phyloP scores from a whole-genome alignment of 2,888 invertebrate species.

The Stegophylla sp. region DNA sequence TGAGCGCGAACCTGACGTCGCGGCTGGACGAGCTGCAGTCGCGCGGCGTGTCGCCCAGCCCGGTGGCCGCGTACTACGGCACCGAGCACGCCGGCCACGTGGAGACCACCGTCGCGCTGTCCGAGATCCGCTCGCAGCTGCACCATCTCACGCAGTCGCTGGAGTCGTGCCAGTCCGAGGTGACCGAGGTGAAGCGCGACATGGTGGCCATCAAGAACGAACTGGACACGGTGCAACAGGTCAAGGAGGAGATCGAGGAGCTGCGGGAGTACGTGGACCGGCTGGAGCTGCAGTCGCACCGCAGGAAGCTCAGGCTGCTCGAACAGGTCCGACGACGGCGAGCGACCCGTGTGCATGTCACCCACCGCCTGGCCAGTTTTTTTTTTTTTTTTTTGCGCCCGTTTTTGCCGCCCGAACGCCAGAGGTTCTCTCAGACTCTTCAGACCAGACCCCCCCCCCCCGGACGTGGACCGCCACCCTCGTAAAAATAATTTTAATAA shows the following conservation, averaged over 20 bases:
- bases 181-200: conserved; percentile 88
- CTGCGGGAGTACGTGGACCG: conserved; percentile 90
- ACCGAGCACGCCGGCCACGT: conserved; percentile 74
- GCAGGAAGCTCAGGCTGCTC: conserved; percentile 85
- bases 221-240: conserved; percentile 91
- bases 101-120: conserved; percentile 91
- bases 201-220: conserved; percentile 95
- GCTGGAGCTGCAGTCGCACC: conserved; percentile 88
- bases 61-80: conserved; percentile 48
- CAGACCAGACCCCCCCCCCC: no score
- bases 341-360: no score
- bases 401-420: not conserved
- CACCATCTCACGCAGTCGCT: conserved; percentile 93
- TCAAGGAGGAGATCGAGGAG: conserved; percentile 93
- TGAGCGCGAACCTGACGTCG: conserved; percentile 94
- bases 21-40: conserved; percentile 94
- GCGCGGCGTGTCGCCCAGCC: conserved; percentile 68
- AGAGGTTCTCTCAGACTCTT: no score
- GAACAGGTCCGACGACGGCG: conserved; percentile 85
- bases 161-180: conserved; percentile 93
- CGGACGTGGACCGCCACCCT: no score
- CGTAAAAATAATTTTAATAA: no score
- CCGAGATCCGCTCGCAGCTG: conserved; percentile 90
- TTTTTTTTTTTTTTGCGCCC: not conserved
- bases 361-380: not conserved